These are phyloP conservation scores for Falcunculus frontatus DNA, from an alignment of 2,113 vertebrate species.

Conservation along the genomic window DNA sequence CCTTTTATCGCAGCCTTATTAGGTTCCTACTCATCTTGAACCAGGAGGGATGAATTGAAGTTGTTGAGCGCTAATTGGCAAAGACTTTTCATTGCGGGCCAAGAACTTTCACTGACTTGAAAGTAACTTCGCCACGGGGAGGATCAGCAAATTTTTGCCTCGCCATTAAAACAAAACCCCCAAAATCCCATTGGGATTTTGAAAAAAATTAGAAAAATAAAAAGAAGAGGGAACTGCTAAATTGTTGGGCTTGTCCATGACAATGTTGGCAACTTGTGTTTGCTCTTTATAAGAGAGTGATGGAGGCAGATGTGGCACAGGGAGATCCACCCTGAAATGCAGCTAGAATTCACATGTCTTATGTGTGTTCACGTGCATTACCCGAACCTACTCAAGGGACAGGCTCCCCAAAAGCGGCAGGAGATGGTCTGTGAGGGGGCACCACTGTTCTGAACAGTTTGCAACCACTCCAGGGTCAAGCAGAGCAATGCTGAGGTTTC, in stretches of 20 bases:
- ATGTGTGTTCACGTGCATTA: fast-evolving
- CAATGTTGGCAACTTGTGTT: not conserved
- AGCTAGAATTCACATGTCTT: not conserved
- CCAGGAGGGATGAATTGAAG: constrained; percentile 78
- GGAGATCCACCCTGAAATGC: not conserved
- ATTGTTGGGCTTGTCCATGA: not conserved
- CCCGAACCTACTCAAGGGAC: not conserved
- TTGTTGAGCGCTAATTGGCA: constrained; percentile 85
- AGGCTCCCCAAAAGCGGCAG: not conserved
- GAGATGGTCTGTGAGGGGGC: not conserved
- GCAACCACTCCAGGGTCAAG: not conserved
- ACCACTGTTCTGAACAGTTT: not conserved
- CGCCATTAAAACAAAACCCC: constrained; percentile 74
- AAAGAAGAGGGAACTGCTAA: not conserved
- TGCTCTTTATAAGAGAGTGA: not conserved
- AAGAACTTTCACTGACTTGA: constrained; percentile 84
- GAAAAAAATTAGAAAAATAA: not conserved
- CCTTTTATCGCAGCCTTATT: constrained; percentile 87
- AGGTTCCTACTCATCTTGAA: constrained; percentile 86
- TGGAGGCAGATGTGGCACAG: not conserved
- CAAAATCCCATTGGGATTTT: not conserved
- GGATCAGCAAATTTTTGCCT: constrained; percentile 68
- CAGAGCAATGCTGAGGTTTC: not conserved
- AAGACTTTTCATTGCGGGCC: constrained; percentile 81
- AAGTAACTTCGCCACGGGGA: constrained; percentile 81